Percentiles rank a stretch among this genome's conserved stretches.
phyloP scores from a whole-genome alignment of 2,797 vertebrate genomes.

The Phoeniculus purpureus region DNA sequence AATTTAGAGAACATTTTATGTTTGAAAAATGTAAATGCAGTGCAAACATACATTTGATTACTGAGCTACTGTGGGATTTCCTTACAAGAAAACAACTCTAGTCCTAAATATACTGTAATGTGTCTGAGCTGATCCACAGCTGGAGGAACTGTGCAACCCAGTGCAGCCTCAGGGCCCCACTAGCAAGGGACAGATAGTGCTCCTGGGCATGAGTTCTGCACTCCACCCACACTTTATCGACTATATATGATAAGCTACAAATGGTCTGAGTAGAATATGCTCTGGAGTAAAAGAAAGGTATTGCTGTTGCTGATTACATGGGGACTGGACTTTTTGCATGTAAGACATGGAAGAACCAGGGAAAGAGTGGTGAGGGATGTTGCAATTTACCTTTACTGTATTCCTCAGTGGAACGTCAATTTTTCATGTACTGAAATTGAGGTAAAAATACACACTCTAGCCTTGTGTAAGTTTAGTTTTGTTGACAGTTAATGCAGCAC shows the following conservation, averaged over 20 bases:
- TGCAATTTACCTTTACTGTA: background rate
- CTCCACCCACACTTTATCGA: background rate
- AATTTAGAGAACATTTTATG: background rate
- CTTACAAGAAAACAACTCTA: background rate
- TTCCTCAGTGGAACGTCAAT: background rate
- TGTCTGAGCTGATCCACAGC: background rate
- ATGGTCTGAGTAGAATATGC: background rate
- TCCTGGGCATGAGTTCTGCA: background rate
- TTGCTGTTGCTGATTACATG: background rate
- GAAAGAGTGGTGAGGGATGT: background rate
- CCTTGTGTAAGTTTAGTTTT: background rate
- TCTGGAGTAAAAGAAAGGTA: background rate
- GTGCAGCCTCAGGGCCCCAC: background rate
- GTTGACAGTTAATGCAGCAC: background rate
- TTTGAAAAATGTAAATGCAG: background rate
- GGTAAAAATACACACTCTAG: background rate
- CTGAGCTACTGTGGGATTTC: background rate
- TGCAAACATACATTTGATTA: background rate
- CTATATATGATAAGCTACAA: accelerated
- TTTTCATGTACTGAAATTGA: background rate
- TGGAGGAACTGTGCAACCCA: background rate
- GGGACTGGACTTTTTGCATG: background rate
- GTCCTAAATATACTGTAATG: background rate
- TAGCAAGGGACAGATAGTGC: accelerated
- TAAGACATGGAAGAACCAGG: background rate